Base-by-base conservation (phyloP, 2,888 invertebrate genomes). In the Pocota personata region DNA sequence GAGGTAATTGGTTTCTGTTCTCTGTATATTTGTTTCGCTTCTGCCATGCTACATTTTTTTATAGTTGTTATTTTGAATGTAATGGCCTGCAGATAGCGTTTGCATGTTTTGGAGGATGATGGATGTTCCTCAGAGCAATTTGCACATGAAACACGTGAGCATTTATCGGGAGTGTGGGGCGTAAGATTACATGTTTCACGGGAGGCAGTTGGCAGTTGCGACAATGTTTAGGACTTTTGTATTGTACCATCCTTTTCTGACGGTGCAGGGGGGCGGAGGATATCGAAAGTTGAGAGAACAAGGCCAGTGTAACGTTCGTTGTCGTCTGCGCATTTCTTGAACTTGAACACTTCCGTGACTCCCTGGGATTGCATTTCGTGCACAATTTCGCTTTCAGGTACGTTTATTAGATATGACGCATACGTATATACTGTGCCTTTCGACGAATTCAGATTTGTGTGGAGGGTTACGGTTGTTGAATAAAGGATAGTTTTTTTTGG, bases 401-500 rank as follows among this genome's bases (percentile, higher is more conserved):
- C 64, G 8, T 64, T 64, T 12, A 48, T 64, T 48, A 64, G 6
- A 6, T 32, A 48, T 2, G 64, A 21, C 1, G 64, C 64, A 1
- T n/a, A n/a, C n/a, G n/a, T n/a, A n/a, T 21, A 48, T 2, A 48
- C 64, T 0, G 24, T 64, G 0, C 64, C 48, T 7, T 64, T 64
- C 1, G 37, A 48, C 0, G 32, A 30, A 7, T 64, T 64, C 12
- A 64, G 4, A 3, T 48, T 46, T n/a, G 12, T 5, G 32, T 64
- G 64, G 1, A 64, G 48, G 1, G 62, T 27, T 1, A 32, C 64
- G 2, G 16, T 16, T 0, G 48, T 24, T 1, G 48, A 48, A 3
- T 48, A 64, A 12, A 64, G 8, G 6, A 48, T 64, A n/a, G n/a
- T n/a, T 14, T 21, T 58, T 58, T 58, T 58, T 58, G 2, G 37